Evolutionary conservation across 2,113 vertebrate species (phyloP).

Genomic region (Paratilapia polleni): DNA sequence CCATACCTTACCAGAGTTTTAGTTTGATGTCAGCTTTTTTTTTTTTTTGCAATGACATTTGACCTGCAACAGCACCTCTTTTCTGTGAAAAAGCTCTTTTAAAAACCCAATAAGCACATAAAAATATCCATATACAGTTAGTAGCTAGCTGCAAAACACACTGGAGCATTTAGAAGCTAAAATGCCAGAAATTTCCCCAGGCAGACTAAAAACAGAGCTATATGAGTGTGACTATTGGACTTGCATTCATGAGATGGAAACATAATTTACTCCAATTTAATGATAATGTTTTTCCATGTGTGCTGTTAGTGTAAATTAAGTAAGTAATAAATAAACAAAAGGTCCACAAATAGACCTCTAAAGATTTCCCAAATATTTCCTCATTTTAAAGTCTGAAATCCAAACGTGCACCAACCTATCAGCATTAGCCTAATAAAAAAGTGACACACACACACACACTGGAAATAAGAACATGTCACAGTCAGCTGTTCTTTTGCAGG

Average conservation of each 20-base stretch:
- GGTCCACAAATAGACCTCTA: background rate
- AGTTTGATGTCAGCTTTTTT: background rate
- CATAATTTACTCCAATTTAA: too few relatives aligned
- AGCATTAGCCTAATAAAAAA: background rate
- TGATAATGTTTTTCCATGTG: too few relatives aligned
- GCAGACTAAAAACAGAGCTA: background rate
- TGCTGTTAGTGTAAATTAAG: background rate
- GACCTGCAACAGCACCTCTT: background rate
- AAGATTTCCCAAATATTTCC: background rate
- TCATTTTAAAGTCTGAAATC: too few relatives aligned
- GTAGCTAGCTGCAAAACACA: too few relatives aligned
- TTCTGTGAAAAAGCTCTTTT: background rate
- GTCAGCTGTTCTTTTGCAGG: constrained; percentile 51
- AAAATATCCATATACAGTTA: too few relatives aligned
- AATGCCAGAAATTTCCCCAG: background rate
- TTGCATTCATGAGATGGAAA: background rate
- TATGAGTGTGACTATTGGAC: background rate
- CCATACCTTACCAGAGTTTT: background rate
- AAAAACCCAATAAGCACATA: background rate
- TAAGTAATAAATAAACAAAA: background rate
- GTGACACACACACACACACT: constrained; percentile 9
- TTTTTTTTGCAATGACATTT: background rate
- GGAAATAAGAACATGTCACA: constrained; percentile 8
- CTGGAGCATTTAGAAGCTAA: background rate
- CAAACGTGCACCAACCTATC: background rate